phyloP scores from a whole-genome alignment of 1,140 invertebrate species.

The Formica exsecta region DNA sequence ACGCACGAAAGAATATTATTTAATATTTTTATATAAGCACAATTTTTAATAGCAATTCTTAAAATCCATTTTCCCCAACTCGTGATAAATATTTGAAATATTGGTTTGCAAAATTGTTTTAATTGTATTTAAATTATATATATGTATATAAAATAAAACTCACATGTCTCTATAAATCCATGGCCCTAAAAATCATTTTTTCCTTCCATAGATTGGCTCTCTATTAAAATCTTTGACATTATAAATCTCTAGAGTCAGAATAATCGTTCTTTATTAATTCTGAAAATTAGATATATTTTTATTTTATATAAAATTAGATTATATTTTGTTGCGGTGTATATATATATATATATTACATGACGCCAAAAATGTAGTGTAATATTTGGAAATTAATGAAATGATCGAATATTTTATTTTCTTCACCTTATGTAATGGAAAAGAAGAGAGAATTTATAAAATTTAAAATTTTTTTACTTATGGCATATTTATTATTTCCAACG shows the following conservation, averaged over 20 bases:
- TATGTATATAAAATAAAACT: too few relatives aligned
- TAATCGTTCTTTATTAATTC: too few relatives aligned
- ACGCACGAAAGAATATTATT: background rate
- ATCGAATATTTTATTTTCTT: background rate
- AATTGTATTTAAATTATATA: too few relatives aligned
- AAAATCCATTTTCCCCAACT: background rate
- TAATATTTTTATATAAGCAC: background rate
- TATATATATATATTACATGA: too few relatives aligned
- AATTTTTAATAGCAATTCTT: background rate
- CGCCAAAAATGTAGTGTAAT: background rate
- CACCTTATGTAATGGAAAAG: background rate
- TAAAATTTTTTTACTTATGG: background rate
- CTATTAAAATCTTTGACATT: slow-evolving; percentile 3
- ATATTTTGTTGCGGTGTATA: too few relatives aligned
- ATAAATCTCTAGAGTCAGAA: background rate
- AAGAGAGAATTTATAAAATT: too few relatives aligned
- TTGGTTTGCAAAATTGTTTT: background rate
- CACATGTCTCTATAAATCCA: too few relatives aligned
- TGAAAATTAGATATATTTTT: too few relatives aligned
- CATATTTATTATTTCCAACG: background rate
- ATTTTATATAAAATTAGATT: too few relatives aligned
- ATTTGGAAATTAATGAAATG: background rate
- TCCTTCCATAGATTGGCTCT: background rate
- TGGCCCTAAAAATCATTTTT: too few relatives aligned
- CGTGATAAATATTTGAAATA: background rate